Evolutionary conservation across 2,797 vertebrate genomes (phyloP), one percentile per base, ranked within the genome.

Genomic region (Oceanodroma leucorhoa): DNA sequence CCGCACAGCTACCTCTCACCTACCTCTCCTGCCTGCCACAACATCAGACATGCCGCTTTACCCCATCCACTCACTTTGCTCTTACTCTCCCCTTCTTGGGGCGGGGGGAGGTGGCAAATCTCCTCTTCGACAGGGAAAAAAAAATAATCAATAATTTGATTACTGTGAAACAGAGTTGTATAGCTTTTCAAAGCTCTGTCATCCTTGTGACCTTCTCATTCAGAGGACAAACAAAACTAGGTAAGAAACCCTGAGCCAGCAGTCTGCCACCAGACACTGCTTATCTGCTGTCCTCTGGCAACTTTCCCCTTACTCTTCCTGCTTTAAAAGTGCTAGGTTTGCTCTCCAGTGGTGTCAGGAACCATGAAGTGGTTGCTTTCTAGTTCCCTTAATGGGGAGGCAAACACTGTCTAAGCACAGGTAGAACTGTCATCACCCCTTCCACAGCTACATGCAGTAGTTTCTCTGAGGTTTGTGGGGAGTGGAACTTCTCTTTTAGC

Each of bases 271-370:
- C 72, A 75, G 65, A 57, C 18, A 41, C 14, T 29, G 67, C 10
- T 55, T 58, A 45, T 77, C 29, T 67, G 21, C 34, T 62, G 36
- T 48, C 11, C 19, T 64, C 34, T 22, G 10, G 17, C 29, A 62
- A 85, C 14, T 64, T 94, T 45, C 13, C 60, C 64, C 10, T 36
- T 72, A 36, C 8, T 87, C 58, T 88, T 93, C 66, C 62, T 32
- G 20, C 58, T 94, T 89, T 76, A 58, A 91, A 96, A 95, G 54
- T 34, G 80, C 54, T 71, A 27, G 11, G 12, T 81, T 83, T 95
- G 80, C 55, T 93, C 4, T 62, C 30, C 36, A 55, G 43, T 48
- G 50, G 22, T 73, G 36, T 46, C 26, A 71, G 50, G 22, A 86
- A 43, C 43, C 51, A 54, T 0, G 10, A 93, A 95, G 79, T 46